These are phyloP conservation scores for Nomada fucata DNA, from an alignment of 2,888 invertebrate genomes.

Conservation along the genomic window DNA sequence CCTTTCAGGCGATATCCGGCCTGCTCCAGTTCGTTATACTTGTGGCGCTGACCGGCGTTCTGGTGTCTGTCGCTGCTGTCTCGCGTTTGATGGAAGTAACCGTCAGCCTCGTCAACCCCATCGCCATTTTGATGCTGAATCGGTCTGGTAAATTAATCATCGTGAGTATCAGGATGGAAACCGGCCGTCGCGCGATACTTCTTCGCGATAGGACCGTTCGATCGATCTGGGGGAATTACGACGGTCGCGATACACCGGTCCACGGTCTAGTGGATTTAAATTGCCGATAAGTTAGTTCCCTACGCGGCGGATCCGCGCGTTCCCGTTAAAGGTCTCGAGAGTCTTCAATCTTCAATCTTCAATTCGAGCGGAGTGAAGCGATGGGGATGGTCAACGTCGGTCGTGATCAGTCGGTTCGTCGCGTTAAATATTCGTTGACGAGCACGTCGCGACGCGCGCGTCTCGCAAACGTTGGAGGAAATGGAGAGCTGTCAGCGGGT, in stretches of 20 bases:
- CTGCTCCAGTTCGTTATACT: conserved; percentile 54
- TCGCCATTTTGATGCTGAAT: conserved; percentile 66
- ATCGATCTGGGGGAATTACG: not conserved
- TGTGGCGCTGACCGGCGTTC: conserved; percentile 70
- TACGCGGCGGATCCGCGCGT: too few relatives aligned
- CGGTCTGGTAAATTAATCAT: conserved; percentile 68
- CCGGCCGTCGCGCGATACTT: not conserved
- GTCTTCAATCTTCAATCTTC: too few relatives aligned
- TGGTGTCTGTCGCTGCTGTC: conserved; percentile 71
- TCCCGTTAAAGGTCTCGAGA: not conserved
- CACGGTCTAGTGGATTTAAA: too few relatives aligned
- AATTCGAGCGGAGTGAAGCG: not conserved
- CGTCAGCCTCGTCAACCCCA: conserved; percentile 68
- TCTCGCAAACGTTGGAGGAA: conserved; percentile 21
- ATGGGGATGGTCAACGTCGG: not conserved
- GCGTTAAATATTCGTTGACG: conserved; percentile 11
- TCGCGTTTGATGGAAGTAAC: conserved; percentile 72
- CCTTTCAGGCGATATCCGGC: conserved; percentile 31
- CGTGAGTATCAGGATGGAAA: conserved; percentile 69
- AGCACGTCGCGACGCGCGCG: not conserved
- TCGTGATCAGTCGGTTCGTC: conserved; percentile 3
- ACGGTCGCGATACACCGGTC: too few relatives aligned
- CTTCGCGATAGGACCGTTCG: not conserved
- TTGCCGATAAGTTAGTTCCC: too few relatives aligned
- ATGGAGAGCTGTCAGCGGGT: conserved; percentile 37